A percentile compares a stretch with the other conserved stretches of the same genome.
Conservation (phyloP, 2,888 invertebrate genomes). For the Oligia fasciuncula region DNA sequence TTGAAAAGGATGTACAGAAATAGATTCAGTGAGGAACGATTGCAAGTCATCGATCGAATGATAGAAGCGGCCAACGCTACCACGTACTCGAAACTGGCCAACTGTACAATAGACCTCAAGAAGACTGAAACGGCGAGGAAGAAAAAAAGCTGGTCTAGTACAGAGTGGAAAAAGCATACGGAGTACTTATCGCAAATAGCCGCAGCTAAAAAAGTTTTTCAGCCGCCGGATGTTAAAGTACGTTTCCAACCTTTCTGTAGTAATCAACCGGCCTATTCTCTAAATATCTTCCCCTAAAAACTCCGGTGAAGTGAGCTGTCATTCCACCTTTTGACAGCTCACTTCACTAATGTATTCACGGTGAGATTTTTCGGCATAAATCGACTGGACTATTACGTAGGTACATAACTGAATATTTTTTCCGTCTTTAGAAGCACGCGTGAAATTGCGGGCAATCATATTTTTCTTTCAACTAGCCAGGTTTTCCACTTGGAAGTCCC, state of each 20-base stretch:
- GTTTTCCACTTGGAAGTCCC: not conserved
- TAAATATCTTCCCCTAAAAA: not conserved
- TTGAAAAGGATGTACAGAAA: constrained; percentile 79
- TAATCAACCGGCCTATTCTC: not conserved
- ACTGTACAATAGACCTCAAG: constrained; percentile 80
- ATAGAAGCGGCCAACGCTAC: constrained; percentile 83
- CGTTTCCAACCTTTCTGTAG: not conserved
- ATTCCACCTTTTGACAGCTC: not conserved
- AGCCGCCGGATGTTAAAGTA: constrained; percentile 72
- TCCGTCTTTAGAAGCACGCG: no score
- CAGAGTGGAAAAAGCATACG: constrained; percentile 87
- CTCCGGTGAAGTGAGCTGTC: not conserved
- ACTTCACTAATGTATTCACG: not conserved
- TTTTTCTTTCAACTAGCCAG: no score
- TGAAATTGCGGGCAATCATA: no score
- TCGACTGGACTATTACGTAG: not conserved
- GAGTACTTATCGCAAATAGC: constrained; percentile 84
- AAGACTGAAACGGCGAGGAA: constrained; percentile 77
- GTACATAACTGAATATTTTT: no score
- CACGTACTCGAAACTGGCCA: constrained; percentile 82
- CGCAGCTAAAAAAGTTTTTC: constrained; percentile 75
- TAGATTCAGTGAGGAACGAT: constrained; percentile 76
- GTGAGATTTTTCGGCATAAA: not conserved
- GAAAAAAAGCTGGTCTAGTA: constrained; percentile 81
- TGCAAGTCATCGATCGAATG: constrained; percentile 81